Evolutionary conservation across 2,888 invertebrate genomes (phyloP).

Genomic region (Hirtodrosophila alboralis): DNA sequence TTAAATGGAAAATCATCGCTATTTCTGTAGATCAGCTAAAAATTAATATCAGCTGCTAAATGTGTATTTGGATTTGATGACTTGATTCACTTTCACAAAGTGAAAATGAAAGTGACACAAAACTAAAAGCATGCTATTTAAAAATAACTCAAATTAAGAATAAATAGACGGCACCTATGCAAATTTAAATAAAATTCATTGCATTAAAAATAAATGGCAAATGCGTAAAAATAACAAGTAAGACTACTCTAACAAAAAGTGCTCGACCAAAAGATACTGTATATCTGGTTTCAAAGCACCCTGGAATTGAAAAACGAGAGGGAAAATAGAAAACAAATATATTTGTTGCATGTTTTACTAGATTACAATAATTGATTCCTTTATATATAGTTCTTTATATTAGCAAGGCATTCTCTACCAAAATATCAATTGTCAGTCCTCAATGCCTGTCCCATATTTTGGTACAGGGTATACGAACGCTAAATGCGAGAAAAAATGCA

Average conservation of each 20-base stretch:
- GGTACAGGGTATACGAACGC: too few relatives aligned
- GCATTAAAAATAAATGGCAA: constrained; percentile 61
- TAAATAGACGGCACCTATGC: constrained; percentile 45
- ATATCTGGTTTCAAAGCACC: too few relatives aligned
- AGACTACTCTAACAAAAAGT: background rate
- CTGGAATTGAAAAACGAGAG: too few relatives aligned
- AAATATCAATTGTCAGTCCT: too few relatives aligned
- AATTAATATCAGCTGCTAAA: constrained; percentile 50
- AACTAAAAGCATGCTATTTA: constrained; percentile 31
- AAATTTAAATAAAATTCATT: constrained; percentile 56
- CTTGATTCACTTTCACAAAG: constrained; percentile 51
- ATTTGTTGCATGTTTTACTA: too few relatives aligned
- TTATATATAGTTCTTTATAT: too few relatives aligned
- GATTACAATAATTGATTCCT: too few relatives aligned
- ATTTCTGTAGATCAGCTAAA: constrained; percentile 39
- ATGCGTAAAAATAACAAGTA: constrained; percentile 62
- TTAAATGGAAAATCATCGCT: constrained; percentile 53
- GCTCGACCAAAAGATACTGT: too few relatives aligned
- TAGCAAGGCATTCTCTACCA: too few relatives aligned
- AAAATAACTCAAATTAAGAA: constrained; percentile 50
- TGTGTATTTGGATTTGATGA: constrained; percentile 30
- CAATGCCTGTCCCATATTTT: constrained; percentile 2
- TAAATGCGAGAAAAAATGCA: constrained; percentile 31
- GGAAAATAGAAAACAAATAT: too few relatives aligned
- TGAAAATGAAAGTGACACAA: constrained; percentile 26